These are phyloP conservation scores for Trilocha varians DNA, from an alignment of 2,888 invertebrate genomes.

Conservation along the genomic window DNA sequence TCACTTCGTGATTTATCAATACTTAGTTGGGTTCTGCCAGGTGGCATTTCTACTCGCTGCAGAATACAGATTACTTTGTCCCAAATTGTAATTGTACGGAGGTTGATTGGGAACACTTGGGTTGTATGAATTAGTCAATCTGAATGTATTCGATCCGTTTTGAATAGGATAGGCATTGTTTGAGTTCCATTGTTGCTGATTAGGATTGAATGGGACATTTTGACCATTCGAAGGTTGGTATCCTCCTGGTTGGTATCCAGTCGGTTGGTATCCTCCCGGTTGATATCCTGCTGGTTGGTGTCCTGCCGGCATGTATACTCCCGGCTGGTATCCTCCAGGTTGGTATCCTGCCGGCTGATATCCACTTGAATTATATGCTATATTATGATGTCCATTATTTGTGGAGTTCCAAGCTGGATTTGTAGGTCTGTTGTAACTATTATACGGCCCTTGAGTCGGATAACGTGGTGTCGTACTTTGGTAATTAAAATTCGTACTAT, in stretches of 20 bases:
- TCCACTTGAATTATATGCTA: not conserved
- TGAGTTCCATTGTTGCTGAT: not conserved
- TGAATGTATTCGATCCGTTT: slow-evolving; percentile 5
- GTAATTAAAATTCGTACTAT: not conserved
- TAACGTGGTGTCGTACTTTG: not conserved
- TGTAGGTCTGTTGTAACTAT: not conserved
- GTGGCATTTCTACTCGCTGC: not conserved
- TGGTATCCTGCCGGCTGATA: too few species aligned
- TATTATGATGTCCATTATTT: not conserved
- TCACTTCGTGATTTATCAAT: not conserved
- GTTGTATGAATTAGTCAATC: slow-evolving; percentile 2
- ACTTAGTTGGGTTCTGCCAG: not conserved
- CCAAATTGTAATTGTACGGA: not conserved
- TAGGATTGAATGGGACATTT: not conserved
- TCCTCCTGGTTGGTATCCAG: too few species aligned
- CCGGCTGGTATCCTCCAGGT: too few species aligned
- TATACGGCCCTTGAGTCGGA: not conserved
- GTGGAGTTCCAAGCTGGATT: not conserved
- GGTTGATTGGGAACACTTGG: slow-evolving; percentile 6
- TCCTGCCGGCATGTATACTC: too few species aligned
- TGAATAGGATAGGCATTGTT: not conserved
- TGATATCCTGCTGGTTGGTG: too few species aligned
- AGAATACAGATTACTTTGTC: slow-evolving; percentile 1
- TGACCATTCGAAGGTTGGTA: not conserved
- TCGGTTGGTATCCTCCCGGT: too few species aligned